A percentile compares a stretch with the other conserved stretches of the same genome.
Conservation (phyloP, 2,113 vertebrate genomes). For the Oxyura jamaicensis region DNA sequence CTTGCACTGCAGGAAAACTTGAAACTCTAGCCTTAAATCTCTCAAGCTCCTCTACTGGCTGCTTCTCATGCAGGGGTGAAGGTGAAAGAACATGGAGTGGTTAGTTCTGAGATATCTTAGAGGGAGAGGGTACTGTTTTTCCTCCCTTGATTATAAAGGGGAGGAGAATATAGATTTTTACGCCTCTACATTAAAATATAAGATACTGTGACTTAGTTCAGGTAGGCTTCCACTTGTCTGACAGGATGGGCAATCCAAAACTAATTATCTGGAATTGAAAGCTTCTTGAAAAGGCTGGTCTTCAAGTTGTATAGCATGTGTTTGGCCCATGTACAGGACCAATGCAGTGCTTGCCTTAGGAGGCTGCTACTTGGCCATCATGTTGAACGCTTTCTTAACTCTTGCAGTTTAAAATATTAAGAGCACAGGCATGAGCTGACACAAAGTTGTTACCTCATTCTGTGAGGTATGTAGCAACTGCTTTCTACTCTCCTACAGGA, state of each 20-base stretch:
- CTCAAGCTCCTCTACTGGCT: not conserved
- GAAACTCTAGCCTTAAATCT: not conserved
- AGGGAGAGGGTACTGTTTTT: not conserved
- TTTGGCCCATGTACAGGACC: not conserved
- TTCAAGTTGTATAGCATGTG: not conserved
- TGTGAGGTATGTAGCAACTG: not conserved
- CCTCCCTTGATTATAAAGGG: not conserved
- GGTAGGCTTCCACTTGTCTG: not conserved
- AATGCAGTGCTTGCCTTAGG: not conserved
- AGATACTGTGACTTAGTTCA: not conserved
- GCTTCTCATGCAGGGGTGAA: not conserved
- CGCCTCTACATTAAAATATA: not conserved
- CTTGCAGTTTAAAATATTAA: not conserved
- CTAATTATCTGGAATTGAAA: not conserved
- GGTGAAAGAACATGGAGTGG: not conserved
- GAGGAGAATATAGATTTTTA: not conserved
- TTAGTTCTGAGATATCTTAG: not conserved
- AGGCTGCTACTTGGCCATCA: not conserved
- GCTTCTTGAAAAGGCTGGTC: not conserved
- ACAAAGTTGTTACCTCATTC: not conserved
- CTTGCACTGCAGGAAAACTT: not conserved
- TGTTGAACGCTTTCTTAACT: not conserved
- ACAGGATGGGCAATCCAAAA: not conserved
- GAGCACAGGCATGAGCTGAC: not conserved
- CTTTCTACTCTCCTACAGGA: not conserved